Base-by-base conservation (phyloP, 2,797 vertebrate species). In the Propithecus perrieri region DNA sequence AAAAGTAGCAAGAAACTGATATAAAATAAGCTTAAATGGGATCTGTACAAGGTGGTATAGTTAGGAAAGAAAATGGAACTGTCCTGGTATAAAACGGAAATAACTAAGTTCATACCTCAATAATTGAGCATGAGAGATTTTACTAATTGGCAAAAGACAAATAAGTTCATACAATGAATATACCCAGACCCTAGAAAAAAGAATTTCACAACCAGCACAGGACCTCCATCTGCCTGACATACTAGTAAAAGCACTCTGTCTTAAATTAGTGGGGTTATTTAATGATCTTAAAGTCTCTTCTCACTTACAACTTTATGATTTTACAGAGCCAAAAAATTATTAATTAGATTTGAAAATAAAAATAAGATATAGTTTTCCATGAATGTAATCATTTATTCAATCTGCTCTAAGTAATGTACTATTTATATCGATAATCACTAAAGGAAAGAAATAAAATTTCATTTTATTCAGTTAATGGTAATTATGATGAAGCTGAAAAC, bases 401-500 rank as follows among this genome's bases (percentile, higher is more conserved):
- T 78, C 50, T 81, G 59, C 53, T 87, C 14, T 48, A 93, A 90
- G 48, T 63, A 83, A 88, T 74, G 75, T 84, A 38, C 22, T 79
- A 89, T 84, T 94, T 92, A 86, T 24, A 91, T 30, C 55, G 46
- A 89, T 50, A 96, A 41, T 91, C 50, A 92, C 7, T 78, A 63
- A 94, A 86, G 83, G 81, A 97, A 94, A 94, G 67, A 80, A 96
- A 92, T 69, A 55, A 96, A 96, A 94, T 85, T 91, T 94, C 67
- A 92, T 79, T 81, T 81, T 92, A 78, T 67, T 96, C 85, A 20
- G 67, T 95, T 96, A 85, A 50, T 9, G 59, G 26, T 50, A 79
- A 95, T 93, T 85, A 91, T 26, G 75, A 89, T 55, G 74, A 88
- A 75, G 48, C 50, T 50, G 83, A 97, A 97, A 88, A n/a, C 4